Percentiles rank a stretch among this genome's conserved stretches.
phyloP scores from a whole-genome alignment of 1,140 invertebrate species.

The Diabrotica virgifera region DNA sequence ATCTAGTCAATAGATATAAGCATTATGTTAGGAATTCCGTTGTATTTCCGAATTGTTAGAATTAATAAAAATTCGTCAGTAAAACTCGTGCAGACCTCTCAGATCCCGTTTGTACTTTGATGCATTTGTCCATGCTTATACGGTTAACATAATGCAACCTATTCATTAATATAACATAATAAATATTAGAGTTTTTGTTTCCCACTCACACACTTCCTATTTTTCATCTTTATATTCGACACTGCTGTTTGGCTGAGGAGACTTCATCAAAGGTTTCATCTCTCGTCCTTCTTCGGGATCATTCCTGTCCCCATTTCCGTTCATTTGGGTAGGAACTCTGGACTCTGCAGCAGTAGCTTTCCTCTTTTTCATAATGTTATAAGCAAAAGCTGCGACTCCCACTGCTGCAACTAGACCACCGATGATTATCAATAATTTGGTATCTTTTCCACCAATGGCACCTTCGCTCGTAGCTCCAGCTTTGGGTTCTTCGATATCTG shows the following conservation, averaged over 20 bases:
- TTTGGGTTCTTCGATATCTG: slow-evolving; percentile 18
- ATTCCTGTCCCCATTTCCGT: slow-evolving; percentile 35
- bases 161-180: no score
- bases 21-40: no score
- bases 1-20: no score
- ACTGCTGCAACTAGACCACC: slow-evolving; percentile 52
- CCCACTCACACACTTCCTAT: background rate
- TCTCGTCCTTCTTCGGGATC: slow-evolving; percentile 37
- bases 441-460: slow-evolving; percentile 25
- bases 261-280: slow-evolving; percentile 40
- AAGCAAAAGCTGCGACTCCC: slow-evolving; percentile 49
- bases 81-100: no score
- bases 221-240: slow-evolving; percentile 26
- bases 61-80: no score
- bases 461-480: slow-evolving; percentile 23
- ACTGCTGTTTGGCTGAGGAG: slow-evolving; percentile 9
- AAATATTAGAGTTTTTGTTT: no score
- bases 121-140: no score
- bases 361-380: slow-evolving; percentile 47
- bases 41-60: no score
- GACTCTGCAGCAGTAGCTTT: slow-evolving; percentile 10
- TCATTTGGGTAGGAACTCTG: background rate
- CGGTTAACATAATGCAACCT: no score
- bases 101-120: no score
- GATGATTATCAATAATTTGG: slow-evolving; percentile 39